Conservation (phyloP, 2,797 vertebrate species). For the Serranus cabrilla region DNA sequence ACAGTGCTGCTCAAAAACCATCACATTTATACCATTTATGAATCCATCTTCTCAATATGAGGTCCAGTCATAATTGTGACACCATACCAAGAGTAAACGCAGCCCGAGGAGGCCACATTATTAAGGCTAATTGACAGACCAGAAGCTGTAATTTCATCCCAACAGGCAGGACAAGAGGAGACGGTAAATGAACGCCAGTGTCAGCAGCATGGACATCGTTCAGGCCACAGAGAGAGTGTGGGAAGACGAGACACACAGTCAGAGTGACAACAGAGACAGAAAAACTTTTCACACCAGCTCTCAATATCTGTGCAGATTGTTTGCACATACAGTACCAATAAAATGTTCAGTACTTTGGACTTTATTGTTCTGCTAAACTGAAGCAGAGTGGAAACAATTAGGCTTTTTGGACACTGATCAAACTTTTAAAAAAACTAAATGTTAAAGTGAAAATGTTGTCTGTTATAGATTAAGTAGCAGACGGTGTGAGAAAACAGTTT, state of each 20-base stretch:
- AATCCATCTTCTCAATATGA: neutral
- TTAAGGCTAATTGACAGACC: constrained; percentile 20
- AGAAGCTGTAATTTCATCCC: constrained; percentile 67
- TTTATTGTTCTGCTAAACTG: neutral
- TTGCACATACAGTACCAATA: neutral
- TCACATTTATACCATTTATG: neutral
- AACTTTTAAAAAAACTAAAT: too few relatives aligned
- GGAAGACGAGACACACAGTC: neutral
- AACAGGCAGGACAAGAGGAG: constrained; percentile 25
- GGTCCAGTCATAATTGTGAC: neutral
- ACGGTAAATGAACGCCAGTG: constrained; percentile 16
- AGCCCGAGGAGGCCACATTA: neutral
- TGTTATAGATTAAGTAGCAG: neutral
- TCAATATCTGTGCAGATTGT: neutral
- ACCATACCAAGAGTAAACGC: neutral
- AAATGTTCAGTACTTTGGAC: neutral
- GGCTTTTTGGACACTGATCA: constrained; percentile 3
- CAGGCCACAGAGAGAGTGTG: neutral
- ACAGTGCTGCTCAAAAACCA: neutral
- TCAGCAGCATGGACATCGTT: constrained; percentile 36
- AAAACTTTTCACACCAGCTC: neutral
- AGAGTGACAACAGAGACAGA: neutral
- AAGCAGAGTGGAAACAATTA: neutral
- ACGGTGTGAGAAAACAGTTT: neutral
- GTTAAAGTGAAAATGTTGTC: neutral